phyloP scores from a whole-genome alignment of 2,797 vertebrate genomes.

The Todus mexicanus region DNA sequence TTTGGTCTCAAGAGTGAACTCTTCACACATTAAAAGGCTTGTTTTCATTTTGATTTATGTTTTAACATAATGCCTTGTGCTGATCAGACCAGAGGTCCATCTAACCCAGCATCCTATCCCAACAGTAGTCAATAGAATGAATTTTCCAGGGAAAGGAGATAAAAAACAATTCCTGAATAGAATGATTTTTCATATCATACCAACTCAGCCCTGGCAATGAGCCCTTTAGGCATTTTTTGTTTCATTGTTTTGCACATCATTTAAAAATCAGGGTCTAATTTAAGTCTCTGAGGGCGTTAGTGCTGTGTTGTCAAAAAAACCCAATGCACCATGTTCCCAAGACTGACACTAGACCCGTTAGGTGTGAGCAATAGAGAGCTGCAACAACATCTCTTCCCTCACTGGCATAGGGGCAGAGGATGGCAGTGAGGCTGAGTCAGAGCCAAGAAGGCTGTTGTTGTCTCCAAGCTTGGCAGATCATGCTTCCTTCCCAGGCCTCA shows the following conservation, averaged over 20 bases:
- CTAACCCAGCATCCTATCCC: not conserved
- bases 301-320: not conserved
- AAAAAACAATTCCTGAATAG: not conserved
- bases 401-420: rapidly evolving
- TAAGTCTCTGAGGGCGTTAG: not conserved
- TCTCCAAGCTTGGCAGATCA: not conserved
- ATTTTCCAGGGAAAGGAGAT: not conserved
- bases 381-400: not conserved
- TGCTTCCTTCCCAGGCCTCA: not conserved
- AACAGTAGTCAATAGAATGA: not conserved
- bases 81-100: not conserved
- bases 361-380: not conserved
- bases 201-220: not conserved
- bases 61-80: not conserved
- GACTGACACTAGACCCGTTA: not conserved
- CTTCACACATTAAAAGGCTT: not conserved
- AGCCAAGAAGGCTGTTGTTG: not conserved
- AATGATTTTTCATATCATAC: not conserved
- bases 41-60: not conserved
- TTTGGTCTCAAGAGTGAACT: not conserved
- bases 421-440: not conserved
- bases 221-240: not conserved
- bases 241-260: not conserved
- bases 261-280: not conserved
- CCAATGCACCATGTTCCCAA: not conserved